phyloP scores from a whole-genome alignment of 2,113 vertebrate species.

The Gallinago paraguaiae region DNA sequence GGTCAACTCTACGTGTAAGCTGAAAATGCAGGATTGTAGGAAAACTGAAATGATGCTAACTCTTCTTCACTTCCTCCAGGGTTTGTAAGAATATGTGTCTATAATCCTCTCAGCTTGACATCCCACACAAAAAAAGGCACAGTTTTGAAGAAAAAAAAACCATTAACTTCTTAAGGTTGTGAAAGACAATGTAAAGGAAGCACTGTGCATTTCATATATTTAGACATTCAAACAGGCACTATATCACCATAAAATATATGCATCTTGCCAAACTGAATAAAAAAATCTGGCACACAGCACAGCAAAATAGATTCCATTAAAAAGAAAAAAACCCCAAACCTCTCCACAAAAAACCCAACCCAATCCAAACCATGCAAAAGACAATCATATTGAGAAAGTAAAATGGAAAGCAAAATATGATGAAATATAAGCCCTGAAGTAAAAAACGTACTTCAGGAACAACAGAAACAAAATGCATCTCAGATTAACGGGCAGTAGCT shows the following conservation, averaged over 20 bases:
- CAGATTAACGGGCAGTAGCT: background rate
- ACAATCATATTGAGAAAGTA: background rate
- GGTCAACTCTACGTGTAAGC: background rate
- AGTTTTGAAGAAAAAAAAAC: background rate
- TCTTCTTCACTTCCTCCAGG: background rate
- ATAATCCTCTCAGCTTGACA: background rate
- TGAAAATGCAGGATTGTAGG: background rate
- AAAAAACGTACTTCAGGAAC: background rate
- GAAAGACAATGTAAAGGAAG: background rate
- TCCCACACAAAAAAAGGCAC: background rate
- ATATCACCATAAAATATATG: background rate
- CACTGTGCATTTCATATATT: background rate
- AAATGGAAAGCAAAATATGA: background rate
- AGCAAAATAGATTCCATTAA: background rate
- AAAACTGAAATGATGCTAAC: background rate
- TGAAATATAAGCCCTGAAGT: background rate
- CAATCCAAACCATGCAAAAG: background rate
- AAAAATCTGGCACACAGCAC: background rate
- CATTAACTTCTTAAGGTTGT: background rate
- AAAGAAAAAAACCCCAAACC: background rate
- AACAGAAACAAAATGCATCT: background rate
- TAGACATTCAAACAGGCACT: background rate
- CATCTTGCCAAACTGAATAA: background rate
- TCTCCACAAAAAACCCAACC: background rate
- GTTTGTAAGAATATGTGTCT: background rate